Evolutionary conservation across 2,113 vertebrate genomes (phyloP), one percentile per base, ranked within the genome.

Genomic region (Xenopus tropicalis): DNA sequence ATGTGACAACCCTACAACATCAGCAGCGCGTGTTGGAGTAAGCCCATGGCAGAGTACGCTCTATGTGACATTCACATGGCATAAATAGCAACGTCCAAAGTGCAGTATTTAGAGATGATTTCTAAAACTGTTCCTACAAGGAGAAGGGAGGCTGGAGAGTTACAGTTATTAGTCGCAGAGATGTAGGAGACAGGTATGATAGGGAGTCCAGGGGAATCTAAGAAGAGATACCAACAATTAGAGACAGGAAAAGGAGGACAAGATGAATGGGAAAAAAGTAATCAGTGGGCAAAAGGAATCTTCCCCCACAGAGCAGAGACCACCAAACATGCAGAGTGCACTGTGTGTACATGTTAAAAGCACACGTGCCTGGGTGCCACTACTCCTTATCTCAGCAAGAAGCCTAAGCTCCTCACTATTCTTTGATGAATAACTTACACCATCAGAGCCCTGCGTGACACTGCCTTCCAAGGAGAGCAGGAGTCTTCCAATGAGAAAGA

Each of bases 401-500:
- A 65, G 25, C 52, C 62, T 11, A 17, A 43, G 14, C 43, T 42
- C 23, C 16, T 14, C 61, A 61, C 56, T 16, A 13, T 37, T 67
- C 62, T 61, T 62, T 68, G 68, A 48, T 58, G 24, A 72, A 63
- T 66, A n/a, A 61, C 22, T 42, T 56, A 67, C 64, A 48, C 54
- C 44, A 61, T 59, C 22, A 59, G 44, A 67, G 57, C 72, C 23
- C 63, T 20, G 63, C 64, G 21, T 67, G 63, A 74, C 11, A 44
- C 72, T 46, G 71, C 71, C 54, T 66, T 74, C 65, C 63, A 59
- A 66, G 37, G 52, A 43, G 14, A 29, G 63, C 43, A 57, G 59
- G 51, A 58, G 62, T 14, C 22, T 52, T 51, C 44, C 58, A 51
- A 51, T 66, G 21, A 57, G 48, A 66, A 24, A 23, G 21, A 57